Conservation (phyloP, 2,113 vertebrate species). For the Mesitornis unicolor region DNA sequence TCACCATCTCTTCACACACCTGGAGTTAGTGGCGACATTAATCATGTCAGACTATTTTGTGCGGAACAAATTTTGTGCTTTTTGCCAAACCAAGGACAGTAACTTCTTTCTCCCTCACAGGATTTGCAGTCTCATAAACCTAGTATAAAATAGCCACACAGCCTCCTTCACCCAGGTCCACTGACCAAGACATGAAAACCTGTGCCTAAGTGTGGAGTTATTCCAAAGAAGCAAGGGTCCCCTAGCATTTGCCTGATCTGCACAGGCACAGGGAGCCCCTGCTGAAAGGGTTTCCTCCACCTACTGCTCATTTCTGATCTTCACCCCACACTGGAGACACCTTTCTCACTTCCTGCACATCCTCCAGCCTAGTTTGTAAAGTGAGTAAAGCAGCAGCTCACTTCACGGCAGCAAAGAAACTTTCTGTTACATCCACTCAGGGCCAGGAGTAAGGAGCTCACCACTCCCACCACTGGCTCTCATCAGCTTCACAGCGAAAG, state of each 20-base stretch:
- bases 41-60: background rate
- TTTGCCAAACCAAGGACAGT: background rate
- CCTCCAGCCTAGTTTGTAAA: background rate
- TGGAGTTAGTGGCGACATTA: background rate
- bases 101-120: background rate
- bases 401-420: background rate
- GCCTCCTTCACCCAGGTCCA: background rate
- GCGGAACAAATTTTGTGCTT: background rate
- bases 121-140: background rate
- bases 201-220: background rate
- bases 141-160: background rate
- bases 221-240: background rate
- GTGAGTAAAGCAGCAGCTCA: background rate
- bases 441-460: background rate
- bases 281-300: background rate
- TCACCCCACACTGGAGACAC: rapidly evolving
- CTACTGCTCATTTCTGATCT: background rate
- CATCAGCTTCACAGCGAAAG: background rate
- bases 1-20: background rate
- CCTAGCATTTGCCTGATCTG: background rate
- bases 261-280: background rate
- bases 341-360: background rate
- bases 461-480: background rate
- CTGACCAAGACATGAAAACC: background rate
- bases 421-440: rapidly evolving